A percentile compares a stretch with the other conserved stretches of the same genome.
Conservation (phyloP, 2,888 invertebrate genomes). For the Cephonodes hylas region DNA sequence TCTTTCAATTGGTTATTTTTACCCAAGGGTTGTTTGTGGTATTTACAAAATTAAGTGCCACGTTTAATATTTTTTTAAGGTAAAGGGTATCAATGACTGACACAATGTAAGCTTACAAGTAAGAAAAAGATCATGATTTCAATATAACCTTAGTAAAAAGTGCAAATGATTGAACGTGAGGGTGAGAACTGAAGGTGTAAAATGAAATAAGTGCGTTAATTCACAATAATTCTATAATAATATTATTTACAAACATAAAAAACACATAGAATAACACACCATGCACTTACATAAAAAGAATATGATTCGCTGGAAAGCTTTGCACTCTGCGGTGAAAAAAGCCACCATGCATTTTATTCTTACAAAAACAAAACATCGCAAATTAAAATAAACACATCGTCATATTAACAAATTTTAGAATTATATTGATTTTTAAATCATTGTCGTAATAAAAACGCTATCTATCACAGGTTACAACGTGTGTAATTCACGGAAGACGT, state of each 20-base stretch:
- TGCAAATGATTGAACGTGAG: slow-evolving; percentile 53
- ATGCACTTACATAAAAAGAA: slow-evolving; percentile 77
- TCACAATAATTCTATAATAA: slow-evolving; percentile 74
- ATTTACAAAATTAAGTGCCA: slow-evolving; percentile 25
- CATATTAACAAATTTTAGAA: slow-evolving; percentile 39
- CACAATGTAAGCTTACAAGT: neutral
- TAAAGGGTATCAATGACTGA: neutral
- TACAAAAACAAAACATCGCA: slow-evolving; percentile 39
- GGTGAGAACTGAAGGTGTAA: slow-evolving; percentile 62
- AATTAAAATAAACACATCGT: slow-evolving; percentile 42
- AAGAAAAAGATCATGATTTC: neutral
- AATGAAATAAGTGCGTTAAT: slow-evolving; percentile 79
- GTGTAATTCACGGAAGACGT: slow-evolving; percentile 56
- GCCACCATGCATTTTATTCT: slow-evolving; percentile 62
- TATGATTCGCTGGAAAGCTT: slow-evolving; percentile 68
- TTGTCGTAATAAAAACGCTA: slow-evolving; percentile 35
- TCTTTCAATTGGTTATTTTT: slow-evolving; percentile 30
- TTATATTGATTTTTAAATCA: slow-evolving; percentile 32
- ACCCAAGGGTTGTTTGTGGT: slow-evolving; percentile 31
- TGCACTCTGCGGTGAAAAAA: slow-evolving; percentile 68
- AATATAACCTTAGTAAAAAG: slow-evolving; percentile 17
- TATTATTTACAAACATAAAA: slow-evolving; percentile 74
- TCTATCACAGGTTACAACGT: slow-evolving; percentile 60
- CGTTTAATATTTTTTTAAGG: neutral
- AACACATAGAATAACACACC: slow-evolving; percentile 76